phyloP scores from a whole-genome alignment of 2,113 vertebrate species.

The Salvelinus fontinalis region DNA sequence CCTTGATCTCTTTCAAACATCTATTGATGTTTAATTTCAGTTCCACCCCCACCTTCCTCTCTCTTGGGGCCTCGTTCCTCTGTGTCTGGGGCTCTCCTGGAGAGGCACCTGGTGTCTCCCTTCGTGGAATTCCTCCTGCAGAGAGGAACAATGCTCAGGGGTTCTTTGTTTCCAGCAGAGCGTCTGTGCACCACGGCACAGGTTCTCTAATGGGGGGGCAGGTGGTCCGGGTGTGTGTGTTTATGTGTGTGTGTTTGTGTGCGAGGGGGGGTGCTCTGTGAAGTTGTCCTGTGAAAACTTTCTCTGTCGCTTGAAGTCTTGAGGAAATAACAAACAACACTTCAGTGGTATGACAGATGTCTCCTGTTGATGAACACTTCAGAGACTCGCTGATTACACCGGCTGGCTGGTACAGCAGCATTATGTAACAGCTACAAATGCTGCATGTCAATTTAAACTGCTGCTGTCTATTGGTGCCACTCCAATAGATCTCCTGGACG shows the following conservation, averaged over 20 bases:
- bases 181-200: constrained; percentile 29
- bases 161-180: constrained; percentile 42
- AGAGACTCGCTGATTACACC: constrained; percentile 40
- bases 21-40: constrained; percentile 28
- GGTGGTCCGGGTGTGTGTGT: constrained; percentile 45
- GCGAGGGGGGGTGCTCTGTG: constrained; percentile 64
- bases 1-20: constrained; percentile 30
- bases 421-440: constrained; percentile 41
- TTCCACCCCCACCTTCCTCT: constrained; percentile 25
- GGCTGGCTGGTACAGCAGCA: constrained; percentile 18
- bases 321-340: constrained; percentile 74
- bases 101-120: constrained; percentile 46
- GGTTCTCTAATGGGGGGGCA: constrained; percentile 64
- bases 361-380: constrained; percentile 66
- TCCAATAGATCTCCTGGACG: background rate
- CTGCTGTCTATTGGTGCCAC: constrained; percentile 1
- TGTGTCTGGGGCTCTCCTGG: constrained; percentile 33
- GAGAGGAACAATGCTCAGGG: constrained; percentile 66
- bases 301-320: constrained; percentile 66
- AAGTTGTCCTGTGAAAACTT: constrained; percentile 65
- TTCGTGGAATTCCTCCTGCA: constrained; percentile 68
- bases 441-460: constrained; percentile 13
- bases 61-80: constrained; percentile 31
- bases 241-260: constrained; percentile 46
- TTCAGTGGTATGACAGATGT: constrained; percentile 72